Evolutionary conservation across 2,113 vertebrate genomes (phyloP).

Genomic region (Cyanoliseus patagonus): DNA sequence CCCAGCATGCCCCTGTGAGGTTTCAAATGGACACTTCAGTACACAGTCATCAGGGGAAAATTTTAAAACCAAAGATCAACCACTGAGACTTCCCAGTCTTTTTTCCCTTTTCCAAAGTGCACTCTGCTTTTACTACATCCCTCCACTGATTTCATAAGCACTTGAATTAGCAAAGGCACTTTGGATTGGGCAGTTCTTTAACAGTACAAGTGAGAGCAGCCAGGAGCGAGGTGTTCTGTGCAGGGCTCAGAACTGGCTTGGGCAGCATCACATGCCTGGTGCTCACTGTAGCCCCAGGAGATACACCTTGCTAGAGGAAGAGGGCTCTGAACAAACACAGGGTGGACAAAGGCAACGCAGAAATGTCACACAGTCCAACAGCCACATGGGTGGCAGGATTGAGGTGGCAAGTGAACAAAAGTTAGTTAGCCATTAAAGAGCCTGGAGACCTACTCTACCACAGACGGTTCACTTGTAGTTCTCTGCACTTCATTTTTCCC

Average conservation of each 20-base stretch:
- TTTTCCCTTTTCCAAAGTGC: background rate
- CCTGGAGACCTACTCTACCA: background rate
- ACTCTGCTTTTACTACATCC: background rate
- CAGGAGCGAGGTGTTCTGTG: accelerated
- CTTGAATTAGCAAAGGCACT: background rate
- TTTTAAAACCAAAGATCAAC: background rate
- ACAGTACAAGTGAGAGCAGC: accelerated
- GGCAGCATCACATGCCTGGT: accelerated
- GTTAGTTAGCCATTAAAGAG: background rate
- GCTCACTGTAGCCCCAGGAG: accelerated
- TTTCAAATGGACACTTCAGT: background rate
- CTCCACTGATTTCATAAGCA: background rate
- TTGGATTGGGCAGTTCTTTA: no score
- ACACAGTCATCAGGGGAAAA: background rate
- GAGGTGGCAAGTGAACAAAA: background rate
- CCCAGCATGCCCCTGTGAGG: background rate
- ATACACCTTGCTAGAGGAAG: background rate
- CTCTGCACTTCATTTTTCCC: background rate
- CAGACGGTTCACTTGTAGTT: background rate
- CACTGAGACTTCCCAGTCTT: background rate
- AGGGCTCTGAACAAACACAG: background rate
- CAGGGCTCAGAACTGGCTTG: background rate
- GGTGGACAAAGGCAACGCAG: background rate
- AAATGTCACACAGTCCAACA: accelerated
- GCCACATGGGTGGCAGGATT: accelerated